Percentiles rank a stretch among this genome's conserved stretches.
These are phyloP conservation scores for Ceratina japonica DNA, from an alignment of 1,140 invertebrate genomes.

Conservation along the genomic window DNA sequence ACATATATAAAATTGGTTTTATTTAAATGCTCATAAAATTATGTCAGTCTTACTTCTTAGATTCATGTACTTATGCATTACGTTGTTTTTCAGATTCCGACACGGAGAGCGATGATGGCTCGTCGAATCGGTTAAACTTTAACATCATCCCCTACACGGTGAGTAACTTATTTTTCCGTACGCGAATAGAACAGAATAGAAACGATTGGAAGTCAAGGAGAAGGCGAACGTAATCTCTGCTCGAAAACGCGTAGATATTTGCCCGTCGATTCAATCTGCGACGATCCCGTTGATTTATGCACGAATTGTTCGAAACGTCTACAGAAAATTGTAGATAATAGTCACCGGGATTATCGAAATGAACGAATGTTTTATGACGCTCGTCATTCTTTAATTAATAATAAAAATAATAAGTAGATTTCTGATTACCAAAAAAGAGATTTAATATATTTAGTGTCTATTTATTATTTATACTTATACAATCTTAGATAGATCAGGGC, in stretches of 20 bases:
- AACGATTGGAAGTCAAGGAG: slow-evolving; percentile 55
- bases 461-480: no score
- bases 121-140: slow-evolving; percentile 77
- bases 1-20: no score
- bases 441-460: no score
- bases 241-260: slow-evolving; percentile 55
- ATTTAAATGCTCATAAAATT: no score
- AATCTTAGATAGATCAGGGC: no score
- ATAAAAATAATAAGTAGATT: no score
- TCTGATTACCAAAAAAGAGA: no score
- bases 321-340: neutral
- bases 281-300: neutral
- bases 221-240: slow-evolving; percentile 50
- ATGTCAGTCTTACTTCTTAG: no score
- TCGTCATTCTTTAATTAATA: no score
- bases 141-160: slow-evolving; percentile 81
- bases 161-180: slow-evolving; percentile 54
- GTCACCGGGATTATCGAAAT: no score
- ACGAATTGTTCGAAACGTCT: neutral
- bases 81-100: slow-evolving; percentile 77
- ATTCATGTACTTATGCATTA: neutral
- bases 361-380: no score
- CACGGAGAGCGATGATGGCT: slow-evolving; percentile 79
- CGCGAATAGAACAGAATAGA: slow-evolving; percentile 18
- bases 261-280: slow-evolving; percentile 6